Evolutionary conservation across 1,140 invertebrate genomes (phyloP).

Genomic region (Drosophila tsacasi): DNA sequence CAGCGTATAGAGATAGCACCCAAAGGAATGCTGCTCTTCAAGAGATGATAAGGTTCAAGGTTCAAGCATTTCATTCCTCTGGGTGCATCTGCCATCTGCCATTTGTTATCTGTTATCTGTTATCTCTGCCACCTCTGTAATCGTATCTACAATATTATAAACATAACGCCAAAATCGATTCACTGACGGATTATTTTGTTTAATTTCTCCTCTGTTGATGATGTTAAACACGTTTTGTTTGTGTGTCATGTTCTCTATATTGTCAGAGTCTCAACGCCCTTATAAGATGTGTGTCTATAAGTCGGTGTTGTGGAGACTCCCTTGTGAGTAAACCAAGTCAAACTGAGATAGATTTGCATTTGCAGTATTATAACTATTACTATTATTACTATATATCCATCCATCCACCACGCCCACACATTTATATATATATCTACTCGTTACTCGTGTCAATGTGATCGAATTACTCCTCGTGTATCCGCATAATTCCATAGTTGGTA

Average conservation of each 20-base stretch:
- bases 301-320: constrained; percentile 82
- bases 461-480: constrained; percentile 34
- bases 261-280: constrained; percentile 83
- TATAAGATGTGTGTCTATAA: constrained; percentile 80
- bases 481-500: constrained; percentile 45
- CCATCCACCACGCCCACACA: constrained; percentile 27
- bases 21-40: neutral
- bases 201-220: constrained; percentile 48
- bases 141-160: constrained; percentile 21
- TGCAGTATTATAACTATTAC: constrained; percentile 33
- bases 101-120: constrained; percentile 6
- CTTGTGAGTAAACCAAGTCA: constrained; percentile 80
- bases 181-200: constrained; percentile 52
- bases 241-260: constrained; percentile 81
- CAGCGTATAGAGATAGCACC: constrained; percentile 1
- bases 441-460: constrained; percentile 22
- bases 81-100: constrained; percentile 4
- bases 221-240: constrained; percentile 79
- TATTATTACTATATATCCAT: constrained; percentile 26
- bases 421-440: constrained; percentile 4
- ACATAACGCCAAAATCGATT: constrained; percentile 44
- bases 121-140: constrained; percentile 2
- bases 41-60: neutral
- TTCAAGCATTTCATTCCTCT: constrained; percentile 2
- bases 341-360: constrained; percentile 66